A percentile compares a stretch with the other conserved stretches of the same genome.
Conservation (phyloP, 2,888 invertebrate genomes). For the Teleiodes luculella region DNA sequence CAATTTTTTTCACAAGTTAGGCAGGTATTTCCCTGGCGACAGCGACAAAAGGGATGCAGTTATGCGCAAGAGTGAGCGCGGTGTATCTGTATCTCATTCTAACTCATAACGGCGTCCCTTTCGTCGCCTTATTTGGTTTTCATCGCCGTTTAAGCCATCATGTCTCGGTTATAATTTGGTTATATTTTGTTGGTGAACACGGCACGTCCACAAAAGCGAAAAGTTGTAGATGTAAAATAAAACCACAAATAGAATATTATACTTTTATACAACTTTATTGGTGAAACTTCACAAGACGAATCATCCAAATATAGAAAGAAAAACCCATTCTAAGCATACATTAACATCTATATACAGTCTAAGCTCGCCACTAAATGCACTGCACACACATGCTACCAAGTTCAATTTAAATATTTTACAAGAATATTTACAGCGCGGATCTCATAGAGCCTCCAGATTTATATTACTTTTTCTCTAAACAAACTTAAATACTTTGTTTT, state of each 20-base stretch:
- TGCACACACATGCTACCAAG: constrained; percentile 41
- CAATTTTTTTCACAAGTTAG: no score
- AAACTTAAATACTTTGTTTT: constrained; percentile 27
- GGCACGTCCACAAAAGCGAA: background rate
- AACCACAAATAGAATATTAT: constrained; percentile 41
- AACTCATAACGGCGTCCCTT: no score
- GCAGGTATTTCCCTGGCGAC: no score
- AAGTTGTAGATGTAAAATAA: constrained; percentile 24
- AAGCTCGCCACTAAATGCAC: constrained; percentile 61
- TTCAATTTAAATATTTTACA: constrained; percentile 38
- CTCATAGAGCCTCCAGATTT: constrained; percentile 35
- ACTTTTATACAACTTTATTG: constrained; percentile 50
- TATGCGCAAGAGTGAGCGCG: no score
- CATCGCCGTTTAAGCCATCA: no score
- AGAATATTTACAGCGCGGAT: constrained; percentile 38
- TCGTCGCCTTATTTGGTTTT: no score
- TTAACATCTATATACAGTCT: constrained; percentile 67
- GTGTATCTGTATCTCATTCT: no score
- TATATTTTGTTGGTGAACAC: no score
- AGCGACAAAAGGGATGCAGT: no score
- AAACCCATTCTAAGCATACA: constrained; percentile 57
- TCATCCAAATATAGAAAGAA: constrained; percentile 40
- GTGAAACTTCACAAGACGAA: constrained; percentile 43
- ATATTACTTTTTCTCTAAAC: constrained; percentile 22
- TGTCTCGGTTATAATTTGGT: no score